phyloP scores from a whole-genome alignment of 2,797 vertebrate genomes.

The Gobionotothen gibberifrons region DNA sequence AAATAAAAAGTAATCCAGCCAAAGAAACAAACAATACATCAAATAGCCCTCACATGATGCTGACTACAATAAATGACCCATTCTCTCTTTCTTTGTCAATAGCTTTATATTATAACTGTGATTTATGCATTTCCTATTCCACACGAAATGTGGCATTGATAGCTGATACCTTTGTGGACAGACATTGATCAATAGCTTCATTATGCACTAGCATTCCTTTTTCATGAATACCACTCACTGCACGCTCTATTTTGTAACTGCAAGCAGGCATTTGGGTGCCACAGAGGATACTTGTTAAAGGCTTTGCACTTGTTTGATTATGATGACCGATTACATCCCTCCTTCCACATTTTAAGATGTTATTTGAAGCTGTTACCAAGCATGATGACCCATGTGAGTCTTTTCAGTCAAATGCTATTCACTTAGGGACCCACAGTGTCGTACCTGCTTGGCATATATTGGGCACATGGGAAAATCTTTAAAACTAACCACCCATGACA shows the following conservation, averaged over 20 bases:
- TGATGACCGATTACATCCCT: neutral
- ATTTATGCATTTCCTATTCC: slow-evolving; percentile 29
- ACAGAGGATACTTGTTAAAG: slow-evolving; percentile 18
- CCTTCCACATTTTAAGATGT: slow-evolving; percentile 1
- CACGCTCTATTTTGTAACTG: slow-evolving; percentile 11
- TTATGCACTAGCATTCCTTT: slow-evolving; percentile 26
- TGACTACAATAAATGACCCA: slow-evolving; percentile 9
- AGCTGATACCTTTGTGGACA: slow-evolving; percentile 36
- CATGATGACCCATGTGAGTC: neutral
- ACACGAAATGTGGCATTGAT: slow-evolving; percentile 39
- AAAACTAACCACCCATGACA: slow-evolving; percentile 47
- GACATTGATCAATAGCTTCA: slow-evolving; percentile 49
- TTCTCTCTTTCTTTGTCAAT: slow-evolving; percentile 21
- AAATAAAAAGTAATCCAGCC: neutral
- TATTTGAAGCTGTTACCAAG: slow-evolving; percentile 16
- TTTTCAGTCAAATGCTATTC: too few species aligned
- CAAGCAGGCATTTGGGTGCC: slow-evolving; percentile 28
- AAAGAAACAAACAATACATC: slow-evolving; percentile 13
- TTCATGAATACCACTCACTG: slow-evolving; percentile 18
- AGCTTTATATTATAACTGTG: slow-evolving; percentile 33
- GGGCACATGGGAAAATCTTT: slow-evolving; percentile 41
- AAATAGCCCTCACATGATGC: slow-evolving; percentile 13
- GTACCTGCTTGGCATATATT: slow-evolving; percentile 40
- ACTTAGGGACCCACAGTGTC: slow-evolving; percentile 9
- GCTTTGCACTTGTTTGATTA: slow-evolving; percentile 20